A percentile compares a stretch with the other conserved stretches of the same genome.
Evolutionary conservation across 2,888 invertebrate genomes (phyloP).

Genomic region (Lypha dubia): DNA sequence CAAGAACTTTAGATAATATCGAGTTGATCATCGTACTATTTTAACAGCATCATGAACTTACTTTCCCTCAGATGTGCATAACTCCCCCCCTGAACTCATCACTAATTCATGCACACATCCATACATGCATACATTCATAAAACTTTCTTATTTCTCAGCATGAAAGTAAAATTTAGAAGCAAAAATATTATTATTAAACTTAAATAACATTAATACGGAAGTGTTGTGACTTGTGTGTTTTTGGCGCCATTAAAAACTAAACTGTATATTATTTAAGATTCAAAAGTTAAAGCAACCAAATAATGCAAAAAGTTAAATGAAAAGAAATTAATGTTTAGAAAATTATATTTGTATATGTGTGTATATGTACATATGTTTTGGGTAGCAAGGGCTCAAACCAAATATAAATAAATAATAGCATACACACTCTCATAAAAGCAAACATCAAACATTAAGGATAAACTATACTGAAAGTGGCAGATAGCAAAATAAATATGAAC

Average conservation of each 20-base stretch:
- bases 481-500: not conserved
- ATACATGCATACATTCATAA: not conserved
- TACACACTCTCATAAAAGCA: not conserved
- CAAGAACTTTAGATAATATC: not conserved
- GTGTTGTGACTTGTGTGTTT: conserved; percentile 50
- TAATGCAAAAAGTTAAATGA: conserved; percentile 52
- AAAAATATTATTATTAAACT: conserved; percentile 33
- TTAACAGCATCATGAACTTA: not conserved
- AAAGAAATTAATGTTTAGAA: not conserved
- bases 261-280: conserved; percentile 56
- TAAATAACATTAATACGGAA: conserved; percentile 57
- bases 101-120: too few species aligned
- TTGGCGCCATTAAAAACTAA: conserved; percentile 64
- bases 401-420: conserved; percentile 19
- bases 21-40: not conserved
- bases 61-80: not conserved
- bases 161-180: conserved; percentile 35
- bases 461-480: conserved; percentile 51
- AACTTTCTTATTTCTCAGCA: not conserved
- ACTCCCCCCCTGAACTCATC: not conserved
- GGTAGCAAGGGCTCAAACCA: not conserved
- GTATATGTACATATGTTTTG: too few species aligned
- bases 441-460: conserved; percentile 31
- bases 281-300: conserved; percentile 59
- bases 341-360: not conserved